phyloP scores from a whole-genome alignment of 2,113 vertebrate species.

The Pelvicachromis taeniatus region DNA sequence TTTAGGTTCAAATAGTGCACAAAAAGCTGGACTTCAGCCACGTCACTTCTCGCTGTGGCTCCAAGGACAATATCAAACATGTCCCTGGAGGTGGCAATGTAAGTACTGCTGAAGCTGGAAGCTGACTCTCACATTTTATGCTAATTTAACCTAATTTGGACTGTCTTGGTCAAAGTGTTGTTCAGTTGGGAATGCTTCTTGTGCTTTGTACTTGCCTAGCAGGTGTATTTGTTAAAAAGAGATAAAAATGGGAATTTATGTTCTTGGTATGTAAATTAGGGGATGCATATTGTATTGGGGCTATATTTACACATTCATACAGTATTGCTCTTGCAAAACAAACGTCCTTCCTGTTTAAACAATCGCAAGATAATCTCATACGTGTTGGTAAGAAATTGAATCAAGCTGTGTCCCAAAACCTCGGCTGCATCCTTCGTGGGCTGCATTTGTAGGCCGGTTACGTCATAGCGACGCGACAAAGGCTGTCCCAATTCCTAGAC shows the following conservation, averaged over 20 bases:
- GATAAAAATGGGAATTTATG: not conserved
- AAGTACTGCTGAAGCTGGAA: constrained; percentile 76
- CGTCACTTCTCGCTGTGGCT: constrained; percentile 98
- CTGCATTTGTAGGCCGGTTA: too few relatives aligned
- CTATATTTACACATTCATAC: not conserved
- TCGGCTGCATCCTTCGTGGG: too few relatives aligned
- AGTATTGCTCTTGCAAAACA: not conserved
- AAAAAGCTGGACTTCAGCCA: constrained; percentile 99
- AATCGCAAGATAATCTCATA: not conserved
- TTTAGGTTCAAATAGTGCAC: constrained; percentile 97
- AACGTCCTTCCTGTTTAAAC: not conserved
- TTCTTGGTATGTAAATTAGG: not conserved
- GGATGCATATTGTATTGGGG: not conserved
- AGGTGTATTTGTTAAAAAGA: not conserved
- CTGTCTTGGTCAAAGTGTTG: not conserved
- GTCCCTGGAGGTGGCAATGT: constrained; percentile 99
- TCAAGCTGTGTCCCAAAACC: too few relatives aligned
- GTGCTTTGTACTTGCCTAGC: not conserved
- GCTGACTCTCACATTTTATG: constrained; percentile 6
- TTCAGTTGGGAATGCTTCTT: not conserved
- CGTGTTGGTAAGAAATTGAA: not conserved
- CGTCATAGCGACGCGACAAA: too few relatives aligned
- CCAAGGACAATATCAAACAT: constrained; percentile 99
- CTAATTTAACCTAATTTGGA: not conserved
- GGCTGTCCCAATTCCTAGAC: too few relatives aligned